Evolutionary conservation across 1,140 invertebrate species (phyloP).

Genomic region (Camponotus vicinus): DNA sequence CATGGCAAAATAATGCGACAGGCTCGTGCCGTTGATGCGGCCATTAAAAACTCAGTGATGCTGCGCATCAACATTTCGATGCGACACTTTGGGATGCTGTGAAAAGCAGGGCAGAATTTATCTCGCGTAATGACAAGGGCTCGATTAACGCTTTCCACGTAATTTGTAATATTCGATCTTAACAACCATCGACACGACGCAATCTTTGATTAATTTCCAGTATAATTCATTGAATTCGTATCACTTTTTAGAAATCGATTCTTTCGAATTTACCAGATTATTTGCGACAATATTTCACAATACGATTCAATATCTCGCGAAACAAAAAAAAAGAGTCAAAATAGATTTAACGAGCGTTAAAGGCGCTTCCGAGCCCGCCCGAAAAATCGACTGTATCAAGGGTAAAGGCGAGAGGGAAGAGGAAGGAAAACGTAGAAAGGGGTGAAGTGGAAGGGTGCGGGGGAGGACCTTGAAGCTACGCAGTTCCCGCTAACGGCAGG

Average conservation of each 20-base stretch:
- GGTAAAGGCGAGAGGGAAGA: background rate
- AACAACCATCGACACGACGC: background rate
- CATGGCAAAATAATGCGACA: conserved; percentile 58
- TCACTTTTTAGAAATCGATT: background rate
- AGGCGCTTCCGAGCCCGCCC: conserved; percentile 43
- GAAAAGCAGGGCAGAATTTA: background rate
- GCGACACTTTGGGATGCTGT: background rate
- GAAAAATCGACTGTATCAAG: conserved; percentile 42
- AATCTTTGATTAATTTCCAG: background rate
- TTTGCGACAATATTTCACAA: background rate
- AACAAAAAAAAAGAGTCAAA: background rate
- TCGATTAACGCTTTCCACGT: background rate
- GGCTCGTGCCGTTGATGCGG: conserved; percentile 29
- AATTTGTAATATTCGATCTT: background rate
- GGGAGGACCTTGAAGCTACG: conserved; percentile 79
- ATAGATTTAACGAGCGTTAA: conserved; percentile 11
- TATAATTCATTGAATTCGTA: background rate
- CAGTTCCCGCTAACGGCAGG: conserved; percentile 82
- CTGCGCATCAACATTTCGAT: background rate
- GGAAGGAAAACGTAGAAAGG: conserved; percentile 42
- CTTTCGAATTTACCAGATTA: conserved; percentile 21
- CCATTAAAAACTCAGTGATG: conserved; percentile 11
- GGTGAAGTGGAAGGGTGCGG: conserved; percentile 44
- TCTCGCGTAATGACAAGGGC: background rate
- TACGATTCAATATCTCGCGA: conserved; percentile 10